Percentiles rank a stretch among this genome's conserved stretches.
Conservation (phyloP, 2,888 invertebrate genomes). For the Ichneumoninae sp. region DNA sequence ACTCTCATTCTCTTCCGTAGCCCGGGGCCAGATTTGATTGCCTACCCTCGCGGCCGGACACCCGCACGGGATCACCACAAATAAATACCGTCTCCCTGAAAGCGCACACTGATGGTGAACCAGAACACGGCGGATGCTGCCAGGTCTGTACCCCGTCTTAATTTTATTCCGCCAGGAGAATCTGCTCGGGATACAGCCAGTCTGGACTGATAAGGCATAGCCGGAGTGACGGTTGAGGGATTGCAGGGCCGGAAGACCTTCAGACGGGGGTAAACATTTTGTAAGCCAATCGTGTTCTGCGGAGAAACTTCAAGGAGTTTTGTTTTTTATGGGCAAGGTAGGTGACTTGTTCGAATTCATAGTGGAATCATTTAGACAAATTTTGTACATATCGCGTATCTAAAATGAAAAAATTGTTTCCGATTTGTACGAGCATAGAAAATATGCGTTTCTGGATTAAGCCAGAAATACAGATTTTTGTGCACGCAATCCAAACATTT, state of each 20-base stretch:
- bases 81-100: constrained; percentile 70
- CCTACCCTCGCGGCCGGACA: constrained; percentile 70
- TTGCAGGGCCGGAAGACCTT: constrained; percentile 20
- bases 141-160: constrained; percentile 64
- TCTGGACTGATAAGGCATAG: constrained; percentile 61
- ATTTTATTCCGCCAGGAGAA: constrained; percentile 73
- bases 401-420: neutral
- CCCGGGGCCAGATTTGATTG: constrained; percentile 81
- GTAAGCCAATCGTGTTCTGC: neutral
- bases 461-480: neutral
- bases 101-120: constrained; percentile 42
- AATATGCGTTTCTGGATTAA: neutral
- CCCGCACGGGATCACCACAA: constrained; percentile 66
- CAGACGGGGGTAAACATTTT: neutral
- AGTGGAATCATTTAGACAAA: neutral
- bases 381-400: neutral
- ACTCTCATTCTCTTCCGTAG: constrained; percentile 71
- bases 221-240: constrained; percentile 16
- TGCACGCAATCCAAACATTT: no score
- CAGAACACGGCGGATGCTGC: constrained; percentile 19
- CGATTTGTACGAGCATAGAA: neutral
- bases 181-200: constrained; percentile 57
- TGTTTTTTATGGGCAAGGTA: neutral
- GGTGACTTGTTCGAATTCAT: neutral
- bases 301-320: neutral